phyloP scores from a whole-genome alignment of 2,888 invertebrate genomes.

The Ethmia dodecea region DNA sequence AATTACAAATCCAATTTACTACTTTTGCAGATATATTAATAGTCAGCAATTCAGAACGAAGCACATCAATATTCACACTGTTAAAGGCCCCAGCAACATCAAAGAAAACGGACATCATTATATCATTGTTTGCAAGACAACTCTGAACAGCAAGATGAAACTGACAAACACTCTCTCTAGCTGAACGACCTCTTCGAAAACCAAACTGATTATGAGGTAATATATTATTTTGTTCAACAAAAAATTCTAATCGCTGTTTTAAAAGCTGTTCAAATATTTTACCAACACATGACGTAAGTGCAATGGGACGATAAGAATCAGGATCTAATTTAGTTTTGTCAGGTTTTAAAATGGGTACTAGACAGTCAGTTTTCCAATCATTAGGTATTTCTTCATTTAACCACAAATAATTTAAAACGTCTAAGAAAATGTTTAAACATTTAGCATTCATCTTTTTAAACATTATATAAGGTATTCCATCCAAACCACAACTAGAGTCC shows the following conservation, averaged over 20 bases:
- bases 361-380: constrained; percentile 11
- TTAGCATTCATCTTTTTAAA: neutral
- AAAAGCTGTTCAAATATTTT: constrained; percentile 15
- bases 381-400: constrained; percentile 6
- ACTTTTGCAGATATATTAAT: neutral
- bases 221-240: constrained; percentile 10
- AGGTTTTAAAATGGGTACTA: constrained; percentile 13
- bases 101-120: constrained; percentile 10
- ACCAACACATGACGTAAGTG: constrained; percentile 15
- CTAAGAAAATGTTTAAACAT: constrained; percentile 1
- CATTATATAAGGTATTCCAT: neutral
- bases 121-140: neutral
- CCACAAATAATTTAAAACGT: constrained; percentile 3
- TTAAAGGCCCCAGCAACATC: constrained; percentile 11
- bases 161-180: constrained; percentile 8
- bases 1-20: neutral
- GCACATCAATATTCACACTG: constrained; percentile 9
- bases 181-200: constrained; percentile 9
- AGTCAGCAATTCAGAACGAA: neutral
- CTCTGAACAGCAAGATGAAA: constrained; percentile 1
- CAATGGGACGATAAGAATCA: constrained; percentile 15
- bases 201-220: constrained; percentile 18
- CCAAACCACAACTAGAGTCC: neutral
- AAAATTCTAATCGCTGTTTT: constrained; percentile 13
- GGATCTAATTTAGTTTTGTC: constrained; percentile 3